Percentiles rank a stretch among this genome's conserved stretches.
Evolutionary conservation across 1,140 invertebrate genomes (phyloP).

Genomic region (Eulimnadia texana): DNA sequence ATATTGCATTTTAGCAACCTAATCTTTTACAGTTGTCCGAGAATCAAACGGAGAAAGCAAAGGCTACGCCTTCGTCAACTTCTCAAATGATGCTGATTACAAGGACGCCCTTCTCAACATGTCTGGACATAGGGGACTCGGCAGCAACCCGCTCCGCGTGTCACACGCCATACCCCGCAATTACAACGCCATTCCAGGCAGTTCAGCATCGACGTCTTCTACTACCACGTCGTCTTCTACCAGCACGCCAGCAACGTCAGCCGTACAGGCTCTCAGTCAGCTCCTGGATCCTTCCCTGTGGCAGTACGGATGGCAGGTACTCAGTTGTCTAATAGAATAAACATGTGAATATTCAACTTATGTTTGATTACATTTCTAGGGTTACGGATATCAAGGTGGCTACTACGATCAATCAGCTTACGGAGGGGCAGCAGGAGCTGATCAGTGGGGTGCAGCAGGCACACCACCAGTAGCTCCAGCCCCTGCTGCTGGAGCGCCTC

Average conservation of each 20-base stretch:
- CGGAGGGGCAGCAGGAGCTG: conserved; percentile 17
- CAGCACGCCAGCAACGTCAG: conserved; percentile 25
- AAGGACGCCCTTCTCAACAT: conserved; percentile 66
- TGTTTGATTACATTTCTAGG: too few species aligned
- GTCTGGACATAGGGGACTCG: conserved; percentile 35
- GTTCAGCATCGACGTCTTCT: conserved; percentile 17
- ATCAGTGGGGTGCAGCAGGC: background rate
- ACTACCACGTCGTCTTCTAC: conserved; percentile 27
- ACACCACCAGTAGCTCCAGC: background rate
- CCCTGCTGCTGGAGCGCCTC: background rate
- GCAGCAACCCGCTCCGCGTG: conserved; percentile 32
- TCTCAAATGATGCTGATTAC: conserved; percentile 86
- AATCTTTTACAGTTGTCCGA: conserved; percentile 50
- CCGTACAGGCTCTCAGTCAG: conserved; percentile 23
- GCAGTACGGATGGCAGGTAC: conserved; percentile 41
- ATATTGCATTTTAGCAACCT: too few species aligned
- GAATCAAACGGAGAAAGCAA: conserved; percentile 78
- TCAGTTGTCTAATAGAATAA: too few species aligned
- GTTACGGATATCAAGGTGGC: conserved; percentile 25
- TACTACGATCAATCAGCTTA: conserved; percentile 24
- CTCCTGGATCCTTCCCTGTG: conserved; percentile 47
- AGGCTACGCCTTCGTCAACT: conserved; percentile 93
- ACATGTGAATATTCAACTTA: too few species aligned
- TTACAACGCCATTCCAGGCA: conserved; percentile 6
- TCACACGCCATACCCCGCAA: conserved; percentile 31